phyloP scores from a whole-genome alignment of 2,113 vertebrate species.

The Phylloscopus whistleri region DNA sequence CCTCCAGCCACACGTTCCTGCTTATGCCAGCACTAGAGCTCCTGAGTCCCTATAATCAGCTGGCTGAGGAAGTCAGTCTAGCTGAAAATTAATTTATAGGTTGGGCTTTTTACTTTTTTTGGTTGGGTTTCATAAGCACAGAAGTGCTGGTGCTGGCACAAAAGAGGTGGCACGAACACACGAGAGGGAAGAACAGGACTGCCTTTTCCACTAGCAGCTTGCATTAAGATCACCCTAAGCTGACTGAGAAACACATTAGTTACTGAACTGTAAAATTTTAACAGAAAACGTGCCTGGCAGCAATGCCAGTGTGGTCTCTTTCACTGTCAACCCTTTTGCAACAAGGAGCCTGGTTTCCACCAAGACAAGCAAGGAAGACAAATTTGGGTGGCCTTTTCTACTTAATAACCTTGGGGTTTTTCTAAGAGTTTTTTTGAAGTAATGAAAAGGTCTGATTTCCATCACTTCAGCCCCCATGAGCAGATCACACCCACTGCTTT shows the following conservation, averaged over 20 bases:
- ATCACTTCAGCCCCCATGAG: not conserved
- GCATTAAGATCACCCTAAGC: not conserved
- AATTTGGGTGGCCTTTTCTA: not conserved
- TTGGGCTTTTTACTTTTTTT: not conserved
- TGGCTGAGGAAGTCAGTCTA: not conserved
- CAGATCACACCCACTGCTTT: not conserved
- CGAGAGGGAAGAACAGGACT: not conserved
- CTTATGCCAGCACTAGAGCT: not conserved
- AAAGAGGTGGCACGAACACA: not conserved
- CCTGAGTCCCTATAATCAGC: not conserved
- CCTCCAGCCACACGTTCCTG: not conserved
- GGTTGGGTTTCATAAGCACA: not conserved
- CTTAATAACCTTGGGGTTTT: accelerated
- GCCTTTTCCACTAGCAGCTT: conserved; percentile 4
- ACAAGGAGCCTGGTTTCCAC: not conserved
- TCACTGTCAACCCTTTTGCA: not conserved
- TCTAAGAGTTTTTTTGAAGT: not conserved
- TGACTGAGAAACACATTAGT: not conserved
- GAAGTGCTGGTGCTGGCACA: conserved; percentile 2
- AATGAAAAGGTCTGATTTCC: not conserved
- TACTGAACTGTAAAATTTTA: conserved; percentile 8
- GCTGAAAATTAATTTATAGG: conserved; percentile 35
- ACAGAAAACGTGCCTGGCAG: not conserved
- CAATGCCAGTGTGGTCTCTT: not conserved
- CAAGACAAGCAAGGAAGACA: not conserved